phyloP scores from a whole-genome alignment of 2,797 vertebrate genomes.

The Chloroceryle inda region DNA sequence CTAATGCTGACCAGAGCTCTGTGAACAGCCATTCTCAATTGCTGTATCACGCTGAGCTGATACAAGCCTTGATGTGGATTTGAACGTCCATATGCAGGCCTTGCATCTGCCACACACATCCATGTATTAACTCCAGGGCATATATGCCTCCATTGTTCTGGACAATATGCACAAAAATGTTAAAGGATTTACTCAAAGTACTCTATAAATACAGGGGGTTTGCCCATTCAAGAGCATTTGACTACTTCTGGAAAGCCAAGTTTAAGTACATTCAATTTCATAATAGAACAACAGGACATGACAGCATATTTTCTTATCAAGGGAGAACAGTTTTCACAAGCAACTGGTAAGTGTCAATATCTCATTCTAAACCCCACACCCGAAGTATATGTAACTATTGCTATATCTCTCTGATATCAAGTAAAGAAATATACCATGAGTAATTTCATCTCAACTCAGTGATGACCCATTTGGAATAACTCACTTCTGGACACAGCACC shows the following conservation, averaged over 20 bases:
- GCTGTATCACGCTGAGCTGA: slow-evolving; percentile 26
- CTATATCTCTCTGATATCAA: not conserved
- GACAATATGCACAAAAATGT: not conserved
- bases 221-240: not conserved
- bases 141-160: not conserved
- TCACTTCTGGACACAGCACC: not conserved
- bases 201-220: not conserved
- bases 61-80: slow-evolving; percentile 69
- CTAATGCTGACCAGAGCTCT: slow-evolving; percentile 66
- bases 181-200: not conserved
- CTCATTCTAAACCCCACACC: not conserved
- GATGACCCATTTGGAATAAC: not conserved
- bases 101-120: slow-evolving; percentile 55
- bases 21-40: slow-evolving; percentile 14
- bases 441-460: not conserved
- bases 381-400: not conserved
- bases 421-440: not conserved
- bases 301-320: not conserved
- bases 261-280: not conserved
- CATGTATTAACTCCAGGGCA: not conserved
- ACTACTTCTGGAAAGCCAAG: not conserved
- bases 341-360: not conserved
- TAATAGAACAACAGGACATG: not conserved
- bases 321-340: not conserved
- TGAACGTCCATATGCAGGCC: slow-evolving; percentile 1